These are phyloP conservation scores for Nudaria mundana DNA, from an alignment of 2,888 invertebrate species.

Conservation along the genomic window DNA sequence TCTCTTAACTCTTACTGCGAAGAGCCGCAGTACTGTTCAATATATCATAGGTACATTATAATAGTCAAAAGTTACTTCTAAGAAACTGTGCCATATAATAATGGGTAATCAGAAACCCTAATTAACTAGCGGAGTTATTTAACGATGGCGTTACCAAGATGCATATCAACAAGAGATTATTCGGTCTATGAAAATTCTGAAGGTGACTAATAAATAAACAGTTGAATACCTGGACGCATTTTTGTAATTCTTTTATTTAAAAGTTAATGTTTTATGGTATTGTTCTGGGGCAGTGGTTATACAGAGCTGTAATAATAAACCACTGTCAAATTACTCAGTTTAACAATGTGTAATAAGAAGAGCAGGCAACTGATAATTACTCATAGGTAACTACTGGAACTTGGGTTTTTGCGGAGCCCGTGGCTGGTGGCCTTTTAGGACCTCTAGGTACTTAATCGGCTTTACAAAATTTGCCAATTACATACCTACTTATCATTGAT, in stretches of 20 bases:
- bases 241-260: neutral
- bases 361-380: too few relatives aligned
- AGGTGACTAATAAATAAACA: neutral
- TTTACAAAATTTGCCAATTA: too few relatives aligned
- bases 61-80: constrained; percentile 14
- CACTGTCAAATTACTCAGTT: too few relatives aligned
- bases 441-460: too few relatives aligned
- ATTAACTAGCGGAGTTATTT: too few relatives aligned
- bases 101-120: constrained; percentile 14
- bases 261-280: neutral
- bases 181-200: constrained; percentile 1
- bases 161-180: neutral
- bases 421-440: too few relatives aligned
- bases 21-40: neutral
- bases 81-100: constrained; percentile 16
- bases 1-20: neutral
- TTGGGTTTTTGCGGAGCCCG: too few relatives aligned
- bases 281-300: neutral
- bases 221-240: neutral
- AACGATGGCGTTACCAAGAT: constrained; percentile 10
- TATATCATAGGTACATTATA: too few relatives aligned
- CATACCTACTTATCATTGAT: too few relatives aligned
- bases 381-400: too few relatives aligned
- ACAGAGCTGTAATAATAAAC: too few relatives aligned
- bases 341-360: too few relatives aligned